Conservation (phyloP, 2,797 vertebrate species). For the Bradypodion pumilum region DNA sequence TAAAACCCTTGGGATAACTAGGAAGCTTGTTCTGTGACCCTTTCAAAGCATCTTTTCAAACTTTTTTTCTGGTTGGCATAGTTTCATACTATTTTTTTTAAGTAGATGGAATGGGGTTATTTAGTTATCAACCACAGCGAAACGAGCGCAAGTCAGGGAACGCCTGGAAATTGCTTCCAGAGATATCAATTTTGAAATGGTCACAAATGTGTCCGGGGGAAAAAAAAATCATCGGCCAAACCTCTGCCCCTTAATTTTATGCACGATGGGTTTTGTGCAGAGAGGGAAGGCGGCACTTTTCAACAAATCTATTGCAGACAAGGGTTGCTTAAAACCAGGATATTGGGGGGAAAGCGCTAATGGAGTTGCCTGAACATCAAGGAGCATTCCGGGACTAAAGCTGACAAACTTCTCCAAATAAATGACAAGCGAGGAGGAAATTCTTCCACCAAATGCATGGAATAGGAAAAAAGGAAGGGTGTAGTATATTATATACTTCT, state of each 20-base stretch:
- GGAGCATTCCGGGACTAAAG: too few relatives aligned
- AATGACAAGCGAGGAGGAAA: background rate
- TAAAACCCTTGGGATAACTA: background rate
- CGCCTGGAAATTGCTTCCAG: background rate
- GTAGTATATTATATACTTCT: background rate
- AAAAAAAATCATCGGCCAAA: background rate
- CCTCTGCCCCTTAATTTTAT: background rate
- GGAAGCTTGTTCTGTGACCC: background rate
- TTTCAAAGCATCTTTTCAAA: background rate
- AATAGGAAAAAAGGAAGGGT: background rate
- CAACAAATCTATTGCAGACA: slow-evolving; percentile 1
- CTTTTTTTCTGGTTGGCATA: background rate
- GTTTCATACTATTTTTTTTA: background rate
- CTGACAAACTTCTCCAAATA: background rate
- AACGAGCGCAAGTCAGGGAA: background rate
- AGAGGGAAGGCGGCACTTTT: background rate
- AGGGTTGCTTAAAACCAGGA: background rate
- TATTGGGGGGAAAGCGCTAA: background rate
- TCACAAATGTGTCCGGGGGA: background rate
- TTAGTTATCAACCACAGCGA: background rate
- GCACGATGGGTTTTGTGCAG: background rate
- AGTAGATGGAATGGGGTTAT: background rate
- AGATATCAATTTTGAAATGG: background rate
- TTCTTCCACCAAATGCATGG: background rate
- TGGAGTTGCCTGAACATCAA: background rate